A percentile compares a stretch with the other conserved stretches of the same genome.
Conservation (phyloP, 2,797 vertebrate genomes). For the Syngnathus rostellatus region DNA sequence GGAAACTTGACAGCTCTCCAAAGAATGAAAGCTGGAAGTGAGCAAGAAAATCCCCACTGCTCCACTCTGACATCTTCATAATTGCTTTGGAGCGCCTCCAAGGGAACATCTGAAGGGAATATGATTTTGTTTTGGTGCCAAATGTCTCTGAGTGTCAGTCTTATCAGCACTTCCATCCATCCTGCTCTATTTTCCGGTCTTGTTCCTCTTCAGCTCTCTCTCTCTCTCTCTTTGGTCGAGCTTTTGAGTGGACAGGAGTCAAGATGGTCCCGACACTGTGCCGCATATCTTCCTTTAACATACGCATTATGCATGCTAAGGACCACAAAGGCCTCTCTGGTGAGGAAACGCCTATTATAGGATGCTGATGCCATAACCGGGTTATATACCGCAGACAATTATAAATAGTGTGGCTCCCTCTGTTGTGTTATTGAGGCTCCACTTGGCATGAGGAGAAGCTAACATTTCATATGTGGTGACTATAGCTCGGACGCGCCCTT, state of each 20-base stretch:
- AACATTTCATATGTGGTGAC: neutral
- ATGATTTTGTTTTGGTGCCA: slow-evolving; percentile 54
- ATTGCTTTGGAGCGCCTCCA: slow-evolving; percentile 49
- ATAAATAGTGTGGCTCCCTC: slow-evolving; percentile 32
- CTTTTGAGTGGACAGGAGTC: slow-evolving; percentile 10
- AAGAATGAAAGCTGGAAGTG: slow-evolving; percentile 23
- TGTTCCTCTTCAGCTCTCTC: slow-evolving; percentile 29
- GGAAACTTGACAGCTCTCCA: slow-evolving; percentile 9
- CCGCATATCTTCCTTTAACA: neutral
- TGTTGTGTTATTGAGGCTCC: slow-evolving; percentile 28
- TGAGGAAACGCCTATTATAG: slow-evolving; percentile 53
- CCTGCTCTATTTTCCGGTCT: slow-evolving; percentile 58
- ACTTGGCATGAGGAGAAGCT: slow-evolving; percentile 12
- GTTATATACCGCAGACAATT: slow-evolving; percentile 43
- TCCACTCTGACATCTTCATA: slow-evolving; percentile 21
- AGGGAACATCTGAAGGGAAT: slow-evolving; percentile 50
- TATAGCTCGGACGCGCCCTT: too few relatives aligned
- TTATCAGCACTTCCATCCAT: slow-evolving; percentile 70
- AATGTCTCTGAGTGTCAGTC: slow-evolving; percentile 52
- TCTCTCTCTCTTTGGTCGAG: slow-evolving; percentile 36
- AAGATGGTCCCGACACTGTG: neutral
- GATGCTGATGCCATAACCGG: slow-evolving; percentile 37
- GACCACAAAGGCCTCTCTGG: slow-evolving; percentile 44
- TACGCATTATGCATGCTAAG: slow-evolving; percentile 3
- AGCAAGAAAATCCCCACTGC: slow-evolving; percentile 24